Percentiles rank a stretch among this genome's conserved stretches.
phyloP scores from a whole-genome alignment of 1,140 invertebrate genomes.

The Ruditapes philippinarum region DNA sequence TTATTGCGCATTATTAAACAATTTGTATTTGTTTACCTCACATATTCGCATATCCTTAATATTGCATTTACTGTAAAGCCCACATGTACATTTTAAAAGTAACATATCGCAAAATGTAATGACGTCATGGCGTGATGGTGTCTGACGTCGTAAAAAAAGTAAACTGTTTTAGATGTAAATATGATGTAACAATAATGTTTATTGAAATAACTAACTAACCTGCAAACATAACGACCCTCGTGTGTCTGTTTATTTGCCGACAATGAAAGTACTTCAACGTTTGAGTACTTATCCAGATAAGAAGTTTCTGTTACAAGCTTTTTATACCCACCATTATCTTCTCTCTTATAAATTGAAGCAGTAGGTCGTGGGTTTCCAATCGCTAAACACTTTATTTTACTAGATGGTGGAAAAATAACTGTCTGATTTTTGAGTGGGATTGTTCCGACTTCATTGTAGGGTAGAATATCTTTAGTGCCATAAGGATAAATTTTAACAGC shows the following conservation, averaged over 20 bases:
- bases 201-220: too few relatives aligned
- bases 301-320: conserved; percentile 23
- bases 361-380: conserved; percentile 58
- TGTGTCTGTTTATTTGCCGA: neutral
- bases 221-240: conserved; percentile 46
- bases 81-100: too few relatives aligned
- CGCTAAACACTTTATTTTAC: conserved; percentile 38
- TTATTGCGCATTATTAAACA: too few relatives aligned
- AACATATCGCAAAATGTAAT: too few relatives aligned
- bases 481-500: conserved; percentile 35
- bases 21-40: too few relatives aligned
- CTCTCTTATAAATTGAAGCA: conserved; percentile 15
- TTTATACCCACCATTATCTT: neutral
- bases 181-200: too few relatives aligned
- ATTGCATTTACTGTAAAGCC: too few relatives aligned
- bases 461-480: neutral
- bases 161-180: too few relatives aligned
- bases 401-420: conserved; percentile 32
- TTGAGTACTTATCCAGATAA: conserved; percentile 12
- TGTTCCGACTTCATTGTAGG: conserved; percentile 10
- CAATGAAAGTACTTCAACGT: conserved; percentile 7
- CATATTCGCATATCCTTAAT: too few relatives aligned
- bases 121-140: too few relatives aligned
- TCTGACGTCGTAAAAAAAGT: too few relatives aligned
- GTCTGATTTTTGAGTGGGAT: conserved; percentile 39